Conservation (phyloP, 2,797 vertebrate species). For the Tadarida brasiliensis region DNA sequence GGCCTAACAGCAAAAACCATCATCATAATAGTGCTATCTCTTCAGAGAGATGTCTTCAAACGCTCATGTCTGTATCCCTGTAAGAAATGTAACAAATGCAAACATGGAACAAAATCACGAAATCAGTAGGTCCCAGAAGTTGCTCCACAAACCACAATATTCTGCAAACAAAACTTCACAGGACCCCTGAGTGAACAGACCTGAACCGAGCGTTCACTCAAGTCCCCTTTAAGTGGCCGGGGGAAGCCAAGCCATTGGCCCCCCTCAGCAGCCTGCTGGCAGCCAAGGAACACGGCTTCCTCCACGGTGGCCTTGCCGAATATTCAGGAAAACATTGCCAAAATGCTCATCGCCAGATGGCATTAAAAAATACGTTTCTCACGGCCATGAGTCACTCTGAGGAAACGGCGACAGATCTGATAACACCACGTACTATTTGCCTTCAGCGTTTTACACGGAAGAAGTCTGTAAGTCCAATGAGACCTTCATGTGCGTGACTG, state of each 20-base stretch:
- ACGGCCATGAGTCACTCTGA: background rate
- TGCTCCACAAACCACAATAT: background rate
- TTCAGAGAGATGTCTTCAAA: background rate
- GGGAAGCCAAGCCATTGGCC: no score
- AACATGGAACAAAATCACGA: background rate
- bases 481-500: background rate
- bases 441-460: background rate
- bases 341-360: conserved; percentile 15
- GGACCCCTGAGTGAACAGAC: background rate
- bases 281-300: background rate
- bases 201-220: background rate
- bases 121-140: background rate
- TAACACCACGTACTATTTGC: background rate
- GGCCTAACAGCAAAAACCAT: background rate
- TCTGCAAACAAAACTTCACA: background rate
- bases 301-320: background rate
- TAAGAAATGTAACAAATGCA: background rate
- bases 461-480: background rate
- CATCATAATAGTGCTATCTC: background rate
- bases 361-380: background rate
- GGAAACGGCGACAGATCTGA: background rate
- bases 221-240: background rate
- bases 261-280: background rate
- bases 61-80: background rate
- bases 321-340: background rate